phyloP scores from a whole-genome alignment of 2,888 invertebrate species.

The Rhimphoctona megacephalus region DNA sequence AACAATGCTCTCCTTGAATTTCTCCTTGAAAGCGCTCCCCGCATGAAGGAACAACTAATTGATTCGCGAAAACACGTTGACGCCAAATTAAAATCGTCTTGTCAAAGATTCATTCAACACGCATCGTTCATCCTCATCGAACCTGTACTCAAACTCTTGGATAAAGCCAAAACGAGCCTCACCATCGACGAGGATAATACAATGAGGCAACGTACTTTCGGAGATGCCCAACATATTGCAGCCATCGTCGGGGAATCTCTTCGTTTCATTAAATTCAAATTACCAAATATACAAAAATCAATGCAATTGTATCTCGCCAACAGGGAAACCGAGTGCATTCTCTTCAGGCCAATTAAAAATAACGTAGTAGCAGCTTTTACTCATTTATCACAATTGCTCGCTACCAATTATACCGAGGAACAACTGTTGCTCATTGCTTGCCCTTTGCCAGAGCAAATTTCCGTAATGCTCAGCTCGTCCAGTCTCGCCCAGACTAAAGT shows the following conservation, averaged over 20 bases:
- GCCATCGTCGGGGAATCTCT: slow-evolving; percentile 91
- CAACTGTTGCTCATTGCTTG: slow-evolving; percentile 94
- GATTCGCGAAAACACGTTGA: slow-evolving; percentile 99
- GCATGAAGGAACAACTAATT: slow-evolving; percentile 95
- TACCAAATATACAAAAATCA: slow-evolving; percentile 93
- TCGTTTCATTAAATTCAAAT: slow-evolving; percentile 91
- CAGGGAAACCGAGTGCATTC: slow-evolving; percentile 97
- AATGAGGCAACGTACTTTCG: slow-evolving; percentile 87
- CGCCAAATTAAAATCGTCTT: slow-evolving; percentile 94
- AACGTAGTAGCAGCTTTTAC: slow-evolving; percentile 95
- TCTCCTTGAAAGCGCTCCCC: slow-evolving; percentile 95
- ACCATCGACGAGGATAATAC: slow-evolving; percentile 67
- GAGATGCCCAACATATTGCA: slow-evolving; percentile 90
- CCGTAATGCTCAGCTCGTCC: slow-evolving; percentile 93
- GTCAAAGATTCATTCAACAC: slow-evolving; percentile 94
- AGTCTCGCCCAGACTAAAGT: slow-evolving; percentile 85
- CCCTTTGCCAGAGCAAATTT: slow-evolving; percentile 97
- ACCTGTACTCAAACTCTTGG: slow-evolving; percentile 87
- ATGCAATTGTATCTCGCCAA: slow-evolving; percentile 99
- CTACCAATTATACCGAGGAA: slow-evolving; percentile 92
- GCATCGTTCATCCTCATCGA: slow-evolving; percentile 91
- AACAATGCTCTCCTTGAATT: slow-evolving; percentile 98
- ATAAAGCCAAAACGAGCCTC: slow-evolving; percentile 87
- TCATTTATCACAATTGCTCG: slow-evolving; percentile 92
- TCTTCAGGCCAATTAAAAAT: slow-evolving; percentile 97